Conservation (phyloP, 2,888 invertebrate species). For the Atethmia centrago region DNA sequence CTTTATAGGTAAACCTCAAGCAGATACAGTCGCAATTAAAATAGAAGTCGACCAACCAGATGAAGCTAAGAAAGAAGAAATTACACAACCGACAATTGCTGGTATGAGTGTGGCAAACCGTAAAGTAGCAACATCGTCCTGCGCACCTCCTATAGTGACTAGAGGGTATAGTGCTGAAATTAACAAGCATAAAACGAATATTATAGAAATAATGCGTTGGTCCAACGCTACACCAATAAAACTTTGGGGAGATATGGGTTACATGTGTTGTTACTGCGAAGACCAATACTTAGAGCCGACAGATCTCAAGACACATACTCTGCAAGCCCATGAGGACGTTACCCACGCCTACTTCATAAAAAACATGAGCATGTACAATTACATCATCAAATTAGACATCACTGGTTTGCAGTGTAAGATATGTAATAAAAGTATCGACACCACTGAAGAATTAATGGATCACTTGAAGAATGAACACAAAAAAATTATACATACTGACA, state of each 20-base stretch:
- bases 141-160: not conserved
- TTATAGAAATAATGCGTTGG: constrained; percentile 70
- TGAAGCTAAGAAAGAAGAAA: not conserved
- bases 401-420: constrained; percentile 73
- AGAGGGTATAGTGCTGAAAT: constrained; percentile 46
- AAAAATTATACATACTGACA: constrained; percentile 65
- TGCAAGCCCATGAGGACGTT: constrained; percentile 64
- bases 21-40: constrained; percentile 59
- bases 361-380: constrained; percentile 41
- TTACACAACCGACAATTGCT: constrained; percentile 55
- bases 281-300: constrained; percentile 65
- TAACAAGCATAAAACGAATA: constrained; percentile 73
- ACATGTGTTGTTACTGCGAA: constrained; percentile 74
- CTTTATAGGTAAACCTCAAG: constrained; percentile 75
- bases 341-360: constrained; percentile 63
- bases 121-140: not conserved
- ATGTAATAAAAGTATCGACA: constrained; percentile 62
- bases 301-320: constrained; percentile 75
- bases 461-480: constrained; percentile 71
- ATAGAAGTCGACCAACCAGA: not conserved
- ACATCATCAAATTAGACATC: constrained; percentile 73
- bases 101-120: not conserved
- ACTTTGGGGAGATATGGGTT: constrained; percentile 71
- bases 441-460: constrained; percentile 65
- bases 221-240: constrained; percentile 80